A percentile compares a stretch with the other conserved stretches of the same genome.
phyloP scores from a whole-genome alignment of 1,140 invertebrate species.

The Ceratina calcarata region DNA sequence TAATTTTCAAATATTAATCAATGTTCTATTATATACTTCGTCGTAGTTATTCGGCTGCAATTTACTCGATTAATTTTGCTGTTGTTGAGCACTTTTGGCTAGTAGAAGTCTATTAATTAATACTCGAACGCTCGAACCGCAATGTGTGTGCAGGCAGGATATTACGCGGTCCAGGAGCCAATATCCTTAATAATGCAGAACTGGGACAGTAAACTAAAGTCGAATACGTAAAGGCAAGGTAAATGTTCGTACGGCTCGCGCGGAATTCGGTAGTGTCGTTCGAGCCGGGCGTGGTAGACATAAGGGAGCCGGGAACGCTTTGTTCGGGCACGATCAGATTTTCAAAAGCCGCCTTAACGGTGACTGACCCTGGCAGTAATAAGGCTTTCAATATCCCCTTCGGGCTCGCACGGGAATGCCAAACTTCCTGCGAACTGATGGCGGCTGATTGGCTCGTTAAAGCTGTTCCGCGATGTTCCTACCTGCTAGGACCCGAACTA shows the following conservation, averaged over 20 bases:
- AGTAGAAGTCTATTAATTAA: not conserved
- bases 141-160: conserved; percentile 20
- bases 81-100: not conserved
- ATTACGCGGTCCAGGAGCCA: conserved; percentile 36
- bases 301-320: conserved; percentile 23
- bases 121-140: not conserved
- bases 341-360: conserved; percentile 58
- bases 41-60: no score
- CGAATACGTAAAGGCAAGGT: conserved; percentile 16
- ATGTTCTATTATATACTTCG: no score
- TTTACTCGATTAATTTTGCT: no score
- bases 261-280: conserved; percentile 24
- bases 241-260: conserved; percentile 14
- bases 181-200: conserved; percentile 43
- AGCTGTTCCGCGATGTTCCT: conserved; percentile 50
- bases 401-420: conserved; percentile 47
- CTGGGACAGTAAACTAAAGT: conserved; percentile 32
- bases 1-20: no score
- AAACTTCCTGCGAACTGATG: conserved; percentile 62
- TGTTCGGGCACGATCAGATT: conserved; percentile 60
- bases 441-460: conserved; percentile 62
- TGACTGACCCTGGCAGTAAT: conserved; percentile 44
- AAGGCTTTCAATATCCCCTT: conserved; percentile 61
- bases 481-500: not conserved
- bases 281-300: not conserved